These are phyloP conservation scores for Corynorhinus townsendii DNA, from an alignment of 2,113 vertebrate species.

Conservation along the genomic window DNA sequence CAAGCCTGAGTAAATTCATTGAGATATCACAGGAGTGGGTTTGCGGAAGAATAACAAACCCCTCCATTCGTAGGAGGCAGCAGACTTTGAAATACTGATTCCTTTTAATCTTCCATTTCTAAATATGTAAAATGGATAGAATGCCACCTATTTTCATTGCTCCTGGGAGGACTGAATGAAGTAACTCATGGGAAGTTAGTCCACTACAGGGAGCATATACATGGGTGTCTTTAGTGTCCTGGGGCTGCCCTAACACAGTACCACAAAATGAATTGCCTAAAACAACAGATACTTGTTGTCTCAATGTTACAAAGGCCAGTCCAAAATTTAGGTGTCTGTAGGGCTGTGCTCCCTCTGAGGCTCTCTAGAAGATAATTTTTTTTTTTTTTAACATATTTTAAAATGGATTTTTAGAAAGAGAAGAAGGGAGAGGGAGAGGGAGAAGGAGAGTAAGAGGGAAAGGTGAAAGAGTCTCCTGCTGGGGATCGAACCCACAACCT, in stretches of 20 bases:
- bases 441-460: no score
- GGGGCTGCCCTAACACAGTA: rapidly evolving
- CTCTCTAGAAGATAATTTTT: background rate
- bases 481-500: no score
- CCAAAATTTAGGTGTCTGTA: rapidly evolving
- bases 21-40: background rate
- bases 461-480: no score
- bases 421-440: no score
- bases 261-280: no score
- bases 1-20: background rate
- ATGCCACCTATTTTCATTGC: rapidly evolving
- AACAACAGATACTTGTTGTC: no score
- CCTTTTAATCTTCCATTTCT: background rate
- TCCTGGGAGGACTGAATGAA: background rate
- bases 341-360: no score
- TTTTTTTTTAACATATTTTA: no score
- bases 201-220: rapidly evolving
- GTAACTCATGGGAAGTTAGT: background rate
- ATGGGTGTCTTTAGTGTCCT: background rate
- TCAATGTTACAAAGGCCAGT: background rate
- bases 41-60: no score
- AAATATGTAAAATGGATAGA: background rate
- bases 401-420: no score
- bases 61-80: background rate
- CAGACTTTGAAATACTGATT: background rate